Percentiles rank a stretch among this genome's conserved stretches.
These are phyloP conservation scores for Somateria mollissima DNA, from an alignment of 2,797 vertebrate species.

Conservation along the genomic window DNA sequence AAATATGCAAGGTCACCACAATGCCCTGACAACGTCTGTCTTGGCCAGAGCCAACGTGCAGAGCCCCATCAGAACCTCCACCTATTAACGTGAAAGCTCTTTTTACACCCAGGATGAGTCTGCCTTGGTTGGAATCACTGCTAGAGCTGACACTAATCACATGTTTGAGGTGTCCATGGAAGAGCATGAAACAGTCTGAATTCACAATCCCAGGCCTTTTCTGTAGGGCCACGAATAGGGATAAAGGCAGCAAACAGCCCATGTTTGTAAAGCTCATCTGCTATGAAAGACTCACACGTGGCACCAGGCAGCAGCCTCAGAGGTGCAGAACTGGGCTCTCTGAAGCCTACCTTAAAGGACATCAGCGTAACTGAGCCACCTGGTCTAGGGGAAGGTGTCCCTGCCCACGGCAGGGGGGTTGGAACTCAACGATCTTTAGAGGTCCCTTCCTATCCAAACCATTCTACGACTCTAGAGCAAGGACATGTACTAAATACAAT, in stretches of 20 bases:
- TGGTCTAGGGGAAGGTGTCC: not conserved
- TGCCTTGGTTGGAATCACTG: not conserved
- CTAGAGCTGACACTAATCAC: not conserved
- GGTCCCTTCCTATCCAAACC: not conserved
- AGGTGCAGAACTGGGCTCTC: not conserved
- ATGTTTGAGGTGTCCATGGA: not conserved
- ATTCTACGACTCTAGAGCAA: not conserved
- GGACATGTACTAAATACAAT: not conserved
- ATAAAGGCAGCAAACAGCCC: not conserved
- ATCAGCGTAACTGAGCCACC: not conserved
- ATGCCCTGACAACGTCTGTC: not conserved
- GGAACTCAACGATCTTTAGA: not conserved
- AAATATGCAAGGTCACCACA: not conserved
- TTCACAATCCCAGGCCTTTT: not conserved
- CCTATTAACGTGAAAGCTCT: not conserved
- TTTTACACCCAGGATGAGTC: not conserved
- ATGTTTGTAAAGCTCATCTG: not conserved
- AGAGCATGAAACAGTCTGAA: not conserved
- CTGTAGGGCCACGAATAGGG: not conserved
- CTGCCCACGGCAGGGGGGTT: not conserved
- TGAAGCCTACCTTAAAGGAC: not conserved
- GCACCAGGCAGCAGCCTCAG: not conserved
- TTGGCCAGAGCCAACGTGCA: not conserved
- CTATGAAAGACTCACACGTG: not conserved
- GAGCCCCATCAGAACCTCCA: not conserved